Evolutionary conservation across 2,113 vertebrate species (phyloP).

Genomic region (Colinus virginianus): DNA sequence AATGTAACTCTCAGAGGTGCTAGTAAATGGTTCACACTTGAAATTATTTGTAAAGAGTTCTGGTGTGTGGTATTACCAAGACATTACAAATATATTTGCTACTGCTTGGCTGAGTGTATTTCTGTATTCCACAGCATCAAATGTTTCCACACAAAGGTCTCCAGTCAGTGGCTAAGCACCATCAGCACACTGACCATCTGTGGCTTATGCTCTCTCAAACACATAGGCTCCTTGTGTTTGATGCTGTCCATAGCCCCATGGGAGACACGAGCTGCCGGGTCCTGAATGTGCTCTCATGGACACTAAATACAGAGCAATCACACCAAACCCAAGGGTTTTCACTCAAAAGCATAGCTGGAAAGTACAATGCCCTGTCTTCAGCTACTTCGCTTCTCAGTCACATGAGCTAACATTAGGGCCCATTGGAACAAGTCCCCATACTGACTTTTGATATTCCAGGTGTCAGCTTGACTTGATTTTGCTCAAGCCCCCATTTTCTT

Average conservation of each 20-base stretch:
- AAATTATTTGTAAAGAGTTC: not conserved
- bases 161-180: not conserved
- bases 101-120: not conserved
- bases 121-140: not conserved
- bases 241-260: not conserved
- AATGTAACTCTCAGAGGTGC: not conserved
- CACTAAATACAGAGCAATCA: not conserved
- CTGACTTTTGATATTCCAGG: not conserved
- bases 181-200: fast-evolving
- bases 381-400: not conserved
- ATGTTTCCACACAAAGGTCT: not conserved
- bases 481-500: not conserved
- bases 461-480: fast-evolving
- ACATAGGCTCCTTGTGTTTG: fast-evolving
- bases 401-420: fast-evolving
- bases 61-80: not conserved
- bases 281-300: no score
- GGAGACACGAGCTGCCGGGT: not conserved
- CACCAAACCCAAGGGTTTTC: fast-evolving
- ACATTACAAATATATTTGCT: not conserved
- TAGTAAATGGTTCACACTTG: not conserved
- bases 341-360: not conserved
- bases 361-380: not conserved
- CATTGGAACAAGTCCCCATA: not conserved
- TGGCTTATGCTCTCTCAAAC: not conserved